These are phyloP conservation scores for Acanthosoma haemorrhoidale DNA, from an alignment of 2,888 invertebrate genomes.

Conservation along the genomic window DNA sequence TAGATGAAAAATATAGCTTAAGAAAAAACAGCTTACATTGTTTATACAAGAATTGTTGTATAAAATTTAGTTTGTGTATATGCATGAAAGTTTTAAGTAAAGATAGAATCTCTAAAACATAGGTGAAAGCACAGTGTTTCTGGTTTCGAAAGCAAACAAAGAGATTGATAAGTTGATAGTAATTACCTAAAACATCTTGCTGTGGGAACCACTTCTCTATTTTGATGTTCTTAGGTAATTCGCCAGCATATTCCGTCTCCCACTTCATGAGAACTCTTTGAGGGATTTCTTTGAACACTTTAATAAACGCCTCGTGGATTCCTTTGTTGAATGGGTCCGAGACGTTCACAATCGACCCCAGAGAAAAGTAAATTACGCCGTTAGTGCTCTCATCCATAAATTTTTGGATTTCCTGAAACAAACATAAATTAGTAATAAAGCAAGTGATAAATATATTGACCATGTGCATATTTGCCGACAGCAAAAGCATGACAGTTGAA, in stretches of 20 bases:
- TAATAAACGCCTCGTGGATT: constrained; percentile 55
- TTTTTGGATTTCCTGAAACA: constrained; percentile 60
- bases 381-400: constrained; percentile 56
- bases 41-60: too few relatives aligned
- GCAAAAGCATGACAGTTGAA: too few relatives aligned
- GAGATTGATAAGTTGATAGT: too few relatives aligned
- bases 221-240: constrained; percentile 65
- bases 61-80: too few relatives aligned
- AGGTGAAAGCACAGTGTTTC: too few relatives aligned
- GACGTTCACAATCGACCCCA: constrained; percentile 77
- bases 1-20: too few relatives aligned
- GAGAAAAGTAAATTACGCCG: constrained; percentile 77
- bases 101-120: too few relatives aligned
- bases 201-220: constrained; percentile 48
- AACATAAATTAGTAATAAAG: not conserved
- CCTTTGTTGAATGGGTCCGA: constrained; percentile 53
- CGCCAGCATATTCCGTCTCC: constrained; percentile 57
- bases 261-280: constrained; percentile 75
- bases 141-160: too few relatives aligned
- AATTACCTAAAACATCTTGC: constrained; percentile 36
- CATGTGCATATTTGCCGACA: too few relatives aligned
- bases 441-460: not conserved
- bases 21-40: too few relatives aligned
- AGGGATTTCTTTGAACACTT: constrained; percentile 57
- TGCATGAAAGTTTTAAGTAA: too few relatives aligned